Base-by-base conservation (phyloP, 1,140 invertebrate genomes). In the Drosophila seguyi region DNA sequence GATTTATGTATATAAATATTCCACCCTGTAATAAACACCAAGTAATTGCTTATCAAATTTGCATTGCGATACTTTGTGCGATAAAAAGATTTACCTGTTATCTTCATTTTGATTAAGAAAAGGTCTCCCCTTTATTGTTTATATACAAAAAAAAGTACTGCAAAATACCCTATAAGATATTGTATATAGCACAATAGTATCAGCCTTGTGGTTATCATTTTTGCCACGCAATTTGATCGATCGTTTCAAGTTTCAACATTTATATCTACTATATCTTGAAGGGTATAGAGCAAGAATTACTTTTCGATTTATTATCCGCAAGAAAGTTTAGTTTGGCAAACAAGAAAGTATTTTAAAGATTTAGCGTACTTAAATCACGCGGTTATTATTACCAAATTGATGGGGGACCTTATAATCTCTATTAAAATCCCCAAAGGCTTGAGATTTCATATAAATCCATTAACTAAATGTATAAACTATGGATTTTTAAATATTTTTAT, bases 271-370 rank as follows among this genome's bases (percentile, higher is more conserved):
- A 20, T 62, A 41, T 62, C 60, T 62, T 62, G 50, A 62, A 22
- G 50, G 60, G 52, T 41, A 31, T 58, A 10, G 14, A n/a, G 10
- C n/a, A 31, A 39, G 60, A 27, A 58, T 62, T 62, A 62, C 34
- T 59, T 58, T 29, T 59, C 50, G 60, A 62, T 62, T 62, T 58
- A 41, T 62, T 62, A 62, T n/a, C 34, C 50, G 4, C 20, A 18
- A 41, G 18, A 56, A 56, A 56, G 34, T 56, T 38, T 56, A n/a
- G n/a, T n/a, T n/a, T n/a, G n/a, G n/a, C n/a, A n/a, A n/a, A n/a
- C n/a, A n/a, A n/a, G n/a, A n/a, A n/a, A n/a, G n/a, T n/a, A n/a
- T n/a, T n/a, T n/a, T n/a, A 20, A 34, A 20, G 27, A 34, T 52
- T 36, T 7, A 53, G 50, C 50, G 6, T 20, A 20, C 48, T 20